These are phyloP conservation scores for Zygaena filipendulae DNA, from an alignment of 2,888 invertebrate species.

Conservation along the genomic window DNA sequence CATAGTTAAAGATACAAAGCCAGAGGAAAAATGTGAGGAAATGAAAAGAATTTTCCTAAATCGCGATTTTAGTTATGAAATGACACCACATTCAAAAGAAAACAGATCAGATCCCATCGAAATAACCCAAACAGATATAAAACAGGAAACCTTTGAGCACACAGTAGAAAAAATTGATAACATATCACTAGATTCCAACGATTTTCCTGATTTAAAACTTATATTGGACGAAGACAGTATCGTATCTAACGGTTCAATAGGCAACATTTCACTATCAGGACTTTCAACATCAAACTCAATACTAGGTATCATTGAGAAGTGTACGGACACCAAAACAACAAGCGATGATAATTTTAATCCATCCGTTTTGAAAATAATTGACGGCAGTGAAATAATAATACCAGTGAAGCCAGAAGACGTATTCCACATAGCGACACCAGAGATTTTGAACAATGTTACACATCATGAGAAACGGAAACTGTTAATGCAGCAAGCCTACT, in stretches of 20 bases:
- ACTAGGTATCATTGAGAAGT: slow-evolving; percentile 18
- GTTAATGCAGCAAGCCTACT: slow-evolving; percentile 29
- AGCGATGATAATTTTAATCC: slow-evolving; percentile 17
- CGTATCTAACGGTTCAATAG: slow-evolving; percentile 27
- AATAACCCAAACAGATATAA: slow-evolving; percentile 4
- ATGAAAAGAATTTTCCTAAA: slow-evolving; percentile 26
- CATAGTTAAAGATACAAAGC: slow-evolving; percentile 25
- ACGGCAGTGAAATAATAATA: slow-evolving; percentile 21
- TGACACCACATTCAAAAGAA: no score
- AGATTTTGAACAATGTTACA: slow-evolving; percentile 22
- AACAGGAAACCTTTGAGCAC: neutral
- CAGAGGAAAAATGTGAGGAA: slow-evolving; percentile 1
- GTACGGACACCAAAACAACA: slow-evolving; percentile 11
- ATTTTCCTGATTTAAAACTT: slow-evolving; percentile 18
- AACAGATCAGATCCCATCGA: neutral
- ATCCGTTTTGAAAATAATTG: slow-evolving; percentile 16
- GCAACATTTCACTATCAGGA: slow-evolving; percentile 25
- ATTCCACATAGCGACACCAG: slow-evolving; percentile 30
- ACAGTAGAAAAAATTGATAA: no score
- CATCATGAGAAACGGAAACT: slow-evolving; percentile 22
- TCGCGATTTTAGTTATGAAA: no score
- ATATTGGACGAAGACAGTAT: slow-evolving; percentile 26
- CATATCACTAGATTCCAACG: no score
- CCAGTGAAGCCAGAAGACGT: slow-evolving; percentile 27
- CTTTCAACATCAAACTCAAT: slow-evolving; percentile 16